These are phyloP conservation scores for Danaus plexippus DNA, from an alignment of 1,140 invertebrate species.

Conservation along the genomic window DNA sequence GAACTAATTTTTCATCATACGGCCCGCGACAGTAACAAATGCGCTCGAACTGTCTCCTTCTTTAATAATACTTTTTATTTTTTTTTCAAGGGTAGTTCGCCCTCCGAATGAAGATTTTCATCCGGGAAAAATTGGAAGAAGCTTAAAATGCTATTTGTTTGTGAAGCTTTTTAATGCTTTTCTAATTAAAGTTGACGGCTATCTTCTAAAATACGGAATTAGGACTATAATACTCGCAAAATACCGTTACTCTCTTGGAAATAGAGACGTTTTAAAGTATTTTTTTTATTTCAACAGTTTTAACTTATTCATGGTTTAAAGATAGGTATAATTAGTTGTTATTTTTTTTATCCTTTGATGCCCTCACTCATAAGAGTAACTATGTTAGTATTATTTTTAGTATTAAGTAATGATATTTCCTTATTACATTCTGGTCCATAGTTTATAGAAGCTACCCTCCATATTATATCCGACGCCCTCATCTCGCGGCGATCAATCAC, in stretches of 20 bases:
- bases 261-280: no score
- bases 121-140: constrained; percentile 65
- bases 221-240: no score
- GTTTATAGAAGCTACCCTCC: constrained; percentile 25
- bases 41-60: constrained; percentile 72
- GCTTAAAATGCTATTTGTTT: constrained; percentile 66
- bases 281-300: no score
- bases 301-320: no score
- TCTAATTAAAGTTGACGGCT: constrained; percentile 22
- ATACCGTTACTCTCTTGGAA: constrained; percentile 1
- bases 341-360: no score
- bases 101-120: constrained; percentile 68
- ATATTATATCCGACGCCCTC: constrained; percentile 69
- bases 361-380: no score
- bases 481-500: constrained; percentile 68
- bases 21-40: constrained; percentile 72
- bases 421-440: no score
- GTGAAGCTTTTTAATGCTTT: constrained; percentile 23
- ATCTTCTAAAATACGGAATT: not conserved
- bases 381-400: no score
- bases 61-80: constrained; percentile 74
- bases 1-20: constrained; percentile 74
- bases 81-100: constrained; percentile 68
- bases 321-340: no score
- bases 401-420: no score